Conservation (phyloP, 1,140 invertebrate genomes). For the Habropoda laboriosa region DNA sequence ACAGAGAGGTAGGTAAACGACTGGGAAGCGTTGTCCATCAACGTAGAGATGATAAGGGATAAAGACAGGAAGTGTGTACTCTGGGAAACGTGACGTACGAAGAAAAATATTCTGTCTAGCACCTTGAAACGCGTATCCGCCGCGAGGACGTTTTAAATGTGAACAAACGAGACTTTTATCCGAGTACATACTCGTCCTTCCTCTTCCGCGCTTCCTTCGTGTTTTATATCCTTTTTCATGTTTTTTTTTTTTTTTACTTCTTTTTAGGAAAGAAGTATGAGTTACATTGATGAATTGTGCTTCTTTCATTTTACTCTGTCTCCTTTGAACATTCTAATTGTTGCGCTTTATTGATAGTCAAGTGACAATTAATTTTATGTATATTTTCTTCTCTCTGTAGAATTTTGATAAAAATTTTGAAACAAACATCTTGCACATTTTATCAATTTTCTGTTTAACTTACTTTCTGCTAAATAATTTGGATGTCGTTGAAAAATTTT, state of each 20-base stretch:
- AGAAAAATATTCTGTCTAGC: slow-evolving; percentile 18
- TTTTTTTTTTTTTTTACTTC: neutral
- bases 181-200: neutral
- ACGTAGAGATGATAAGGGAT: neutral
- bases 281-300: neutral
- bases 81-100: neutral
- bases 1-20: neutral
- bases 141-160: neutral
- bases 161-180: slow-evolving; percentile 32
- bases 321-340: too few relatives aligned
- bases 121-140: slow-evolving; percentile 3
- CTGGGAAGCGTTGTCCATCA: neutral
- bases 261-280: neutral
- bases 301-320: too few relatives aligned
- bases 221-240: neutral
- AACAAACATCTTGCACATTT: too few relatives aligned
- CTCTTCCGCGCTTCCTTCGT: neutral
- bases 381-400: too few relatives aligned
- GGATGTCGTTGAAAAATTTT: too few relatives aligned
- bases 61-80: neutral
- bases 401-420: too few relatives aligned
- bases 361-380: too few relatives aligned
- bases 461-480: too few relatives aligned
- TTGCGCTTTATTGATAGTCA: too few relatives aligned
- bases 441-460: too few relatives aligned